Percentiles rank a stretch among this genome's conserved stretches.
These are phyloP conservation scores for Petrolisthes cinctipes DNA, from an alignment of 2,888 invertebrate genomes.

Conservation along the genomic window DNA sequence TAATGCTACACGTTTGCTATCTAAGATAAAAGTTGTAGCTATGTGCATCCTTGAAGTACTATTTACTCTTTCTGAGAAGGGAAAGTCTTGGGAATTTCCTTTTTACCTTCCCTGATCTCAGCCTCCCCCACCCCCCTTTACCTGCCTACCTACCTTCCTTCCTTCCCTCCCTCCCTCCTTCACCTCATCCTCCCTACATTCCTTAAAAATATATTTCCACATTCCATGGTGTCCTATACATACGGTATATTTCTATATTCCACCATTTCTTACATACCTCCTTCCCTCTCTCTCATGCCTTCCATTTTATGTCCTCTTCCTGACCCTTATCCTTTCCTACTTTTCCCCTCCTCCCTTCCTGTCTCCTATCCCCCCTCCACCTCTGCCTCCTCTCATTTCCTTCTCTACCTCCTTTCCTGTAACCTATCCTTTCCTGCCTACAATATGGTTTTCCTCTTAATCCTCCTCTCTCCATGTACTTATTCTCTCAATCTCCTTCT, in stretches of 20 bases:
- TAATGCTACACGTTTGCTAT: too few species aligned
- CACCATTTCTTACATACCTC: not conserved
- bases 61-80: too few species aligned
- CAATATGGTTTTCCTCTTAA: not conserved
- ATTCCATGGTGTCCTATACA: not conserved
- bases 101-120: too few species aligned
- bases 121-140: too few species aligned
- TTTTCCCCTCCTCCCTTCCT: not conserved
- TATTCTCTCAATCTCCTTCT: not conserved
- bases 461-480: not conserved
- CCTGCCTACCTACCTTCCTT: too few species aligned
- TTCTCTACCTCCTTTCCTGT: not conserved
- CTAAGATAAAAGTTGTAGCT: too few species aligned
- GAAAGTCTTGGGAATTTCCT: too few species aligned
- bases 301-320: not conserved
- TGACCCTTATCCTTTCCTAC: not conserved
- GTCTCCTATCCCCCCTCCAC: not conserved
- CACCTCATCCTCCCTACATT: too few species aligned
- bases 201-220: too few species aligned
- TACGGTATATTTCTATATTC: not conserved
- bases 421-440: not conserved
- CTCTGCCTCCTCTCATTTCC: not conserved
- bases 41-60: too few species aligned
- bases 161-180: too few species aligned
- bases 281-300: not conserved